Percentiles rank a stretch among this genome's conserved stretches.
Conservation (phyloP, 2,113 vertebrate species). For the Sturnira hondurensis region DNA sequence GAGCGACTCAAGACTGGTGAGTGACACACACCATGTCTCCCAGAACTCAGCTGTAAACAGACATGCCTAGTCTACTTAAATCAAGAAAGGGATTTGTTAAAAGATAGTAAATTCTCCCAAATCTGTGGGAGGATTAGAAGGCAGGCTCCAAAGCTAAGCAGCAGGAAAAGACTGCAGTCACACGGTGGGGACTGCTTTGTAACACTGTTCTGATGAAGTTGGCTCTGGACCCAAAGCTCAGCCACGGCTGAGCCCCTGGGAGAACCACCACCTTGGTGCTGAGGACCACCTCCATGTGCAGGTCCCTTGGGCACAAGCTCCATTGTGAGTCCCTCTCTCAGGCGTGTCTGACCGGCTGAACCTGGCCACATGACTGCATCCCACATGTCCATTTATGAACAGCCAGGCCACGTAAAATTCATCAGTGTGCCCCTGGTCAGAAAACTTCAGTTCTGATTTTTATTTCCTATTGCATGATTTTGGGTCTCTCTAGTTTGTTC, state of each 20-base stretch:
- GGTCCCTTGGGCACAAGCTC: background rate
- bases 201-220: background rate
- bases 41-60: background rate
- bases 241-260: background rate
- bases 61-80: background rate
- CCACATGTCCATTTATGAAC: background rate
- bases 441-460: background rate
- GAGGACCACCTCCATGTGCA: background rate
- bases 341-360: background rate
- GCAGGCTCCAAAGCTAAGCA: background rate
- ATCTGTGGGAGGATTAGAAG: rapidly evolving
- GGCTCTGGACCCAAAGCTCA: background rate
- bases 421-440: rapidly evolving
- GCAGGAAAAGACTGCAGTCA: background rate
- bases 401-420: background rate
- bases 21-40: rapidly evolving
- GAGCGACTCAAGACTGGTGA: rapidly evolving
- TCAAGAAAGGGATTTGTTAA: background rate
- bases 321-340: rapidly evolving
- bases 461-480: background rate
- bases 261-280: background rate
- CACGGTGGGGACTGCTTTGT: rapidly evolving
- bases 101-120: background rate
- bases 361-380: background rate
- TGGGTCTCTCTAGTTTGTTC: background rate